Conservation (phyloP, 2,797 vertebrate species). For the Sebastes trivittatus region DNA sequence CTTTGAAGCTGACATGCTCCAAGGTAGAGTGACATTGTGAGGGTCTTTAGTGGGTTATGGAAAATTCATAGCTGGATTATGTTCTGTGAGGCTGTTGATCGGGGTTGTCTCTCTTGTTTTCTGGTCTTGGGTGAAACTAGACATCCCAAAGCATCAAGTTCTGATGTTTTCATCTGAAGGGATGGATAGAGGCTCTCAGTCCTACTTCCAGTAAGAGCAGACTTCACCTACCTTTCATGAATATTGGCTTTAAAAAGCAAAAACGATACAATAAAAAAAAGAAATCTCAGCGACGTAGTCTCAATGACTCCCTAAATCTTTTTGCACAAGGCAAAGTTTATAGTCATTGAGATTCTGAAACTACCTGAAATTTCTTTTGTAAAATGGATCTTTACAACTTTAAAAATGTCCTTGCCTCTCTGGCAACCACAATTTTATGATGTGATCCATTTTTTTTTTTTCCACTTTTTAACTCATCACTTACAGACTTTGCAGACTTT, state of each 20-base stretch:
- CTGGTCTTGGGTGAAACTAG: constrained; percentile 64
- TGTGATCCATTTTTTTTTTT: constrained; percentile 66
- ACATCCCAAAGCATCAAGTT: constrained; percentile 65
- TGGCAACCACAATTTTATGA: constrained; percentile 67
- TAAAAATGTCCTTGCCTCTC: constrained; percentile 59
- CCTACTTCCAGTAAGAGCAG: constrained; percentile 26
- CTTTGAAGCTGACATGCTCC: neutral
- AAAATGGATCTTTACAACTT: constrained; percentile 54
- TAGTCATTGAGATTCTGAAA: constrained; percentile 60
- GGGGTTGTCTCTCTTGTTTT: constrained; percentile 55
- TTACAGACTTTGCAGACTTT: constrained; percentile 64
- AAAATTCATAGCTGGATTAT: neutral
- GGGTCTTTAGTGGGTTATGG: neutral
- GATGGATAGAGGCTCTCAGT: constrained; percentile 61
- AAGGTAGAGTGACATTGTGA: neutral
- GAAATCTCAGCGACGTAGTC: constrained; percentile 64
- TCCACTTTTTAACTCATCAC: constrained; percentile 68
- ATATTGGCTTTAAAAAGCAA: constrained; percentile 56
- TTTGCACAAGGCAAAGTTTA: constrained; percentile 57
- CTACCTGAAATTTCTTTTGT: constrained; percentile 70
- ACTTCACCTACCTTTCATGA: constrained; percentile 47
- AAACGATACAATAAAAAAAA: constrained; percentile 56
- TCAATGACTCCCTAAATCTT: constrained; percentile 67
- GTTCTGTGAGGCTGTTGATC: constrained; percentile 73
- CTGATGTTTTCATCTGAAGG: constrained; percentile 47